These are phyloP conservation scores for Zelleria hepariella DNA, from an alignment of 2,888 invertebrate species.

Conservation along the genomic window DNA sequence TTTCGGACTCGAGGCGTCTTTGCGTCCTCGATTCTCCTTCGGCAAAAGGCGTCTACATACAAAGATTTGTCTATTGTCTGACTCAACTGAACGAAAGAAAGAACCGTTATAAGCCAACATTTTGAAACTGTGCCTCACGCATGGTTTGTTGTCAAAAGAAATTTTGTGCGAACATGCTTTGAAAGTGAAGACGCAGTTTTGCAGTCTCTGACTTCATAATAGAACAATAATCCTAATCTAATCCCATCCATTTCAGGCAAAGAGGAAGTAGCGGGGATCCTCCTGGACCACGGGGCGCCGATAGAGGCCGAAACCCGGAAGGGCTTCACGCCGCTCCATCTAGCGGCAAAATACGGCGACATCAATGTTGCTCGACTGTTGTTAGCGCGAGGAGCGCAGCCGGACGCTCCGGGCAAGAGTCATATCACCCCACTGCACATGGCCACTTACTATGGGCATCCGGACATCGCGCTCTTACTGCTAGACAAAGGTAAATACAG, in stretches of 20 bases:
- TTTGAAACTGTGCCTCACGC: too few species aligned
- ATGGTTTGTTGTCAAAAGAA: too few species aligned
- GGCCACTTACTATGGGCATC: slow-evolving; percentile 97
- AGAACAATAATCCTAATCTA: slow-evolving; percentile 32
- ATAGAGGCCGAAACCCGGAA: slow-evolving; percentile 94
- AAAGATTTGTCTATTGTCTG: too few species aligned
- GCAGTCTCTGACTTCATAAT: too few species aligned
- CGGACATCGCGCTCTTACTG: slow-evolving; percentile 89
- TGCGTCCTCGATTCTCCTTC: too few species aligned
- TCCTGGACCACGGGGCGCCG: slow-evolving; percentile 92
- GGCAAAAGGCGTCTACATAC: too few species aligned
- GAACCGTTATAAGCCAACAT: too few species aligned
- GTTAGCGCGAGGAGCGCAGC: slow-evolving; percentile 88
- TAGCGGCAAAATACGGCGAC: slow-evolving; percentile 98
- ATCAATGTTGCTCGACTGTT: slow-evolving; percentile 89
- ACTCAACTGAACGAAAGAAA: too few species aligned
- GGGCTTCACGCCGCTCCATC: slow-evolving; percentile 96
- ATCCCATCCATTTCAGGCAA: slow-evolving; percentile 57
- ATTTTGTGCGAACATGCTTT: too few species aligned
- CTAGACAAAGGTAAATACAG: slow-evolving; percentile 81
- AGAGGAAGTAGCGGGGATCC: slow-evolving; percentile 90
- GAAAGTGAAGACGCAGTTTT: too few species aligned
- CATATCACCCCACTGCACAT: slow-evolving; percentile 97
- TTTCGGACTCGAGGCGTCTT: too few species aligned
- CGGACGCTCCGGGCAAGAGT: slow-evolving; percentile 93